Evolutionary conservation across 37 sponge, comb jelly and placozoan species (phyloP), one percentile per base, ranked within the genome.

Genomic region (Mnemiopsis leidyi): DNA sequence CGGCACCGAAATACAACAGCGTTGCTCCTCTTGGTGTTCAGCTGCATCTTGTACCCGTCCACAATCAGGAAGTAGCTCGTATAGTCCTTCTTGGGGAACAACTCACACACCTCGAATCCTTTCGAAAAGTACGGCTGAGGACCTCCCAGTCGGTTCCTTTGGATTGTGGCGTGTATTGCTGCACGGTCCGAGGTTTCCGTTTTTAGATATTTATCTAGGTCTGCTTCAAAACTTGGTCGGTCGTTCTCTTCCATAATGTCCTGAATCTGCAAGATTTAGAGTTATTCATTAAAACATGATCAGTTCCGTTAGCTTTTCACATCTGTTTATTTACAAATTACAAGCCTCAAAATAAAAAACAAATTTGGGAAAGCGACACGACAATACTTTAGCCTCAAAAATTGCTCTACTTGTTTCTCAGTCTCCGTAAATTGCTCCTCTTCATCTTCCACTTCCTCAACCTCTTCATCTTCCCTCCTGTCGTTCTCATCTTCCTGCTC

Each of bases 71-170:
- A 34, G 36, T 77, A 77, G 18, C 32, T 13, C 36, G 1, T 20
- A 20, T 32, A 77, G 79, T 32, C 79, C 36, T 77, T 77, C 79
- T 77, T 77, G 35, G 90, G 90, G 90, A 85, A 85, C 39, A 85
- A 36, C 61, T 85, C 90, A 29, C n/a, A 38, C 9, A 85, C 90
- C 1, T 23, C 61, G 1, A 85, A 18, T 29, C 75, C 75, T 24
- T 28, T 18, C 5, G 61, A 13, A 48, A 48, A 48, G 61, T 48
- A 48, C 18, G 26, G 18, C 36, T 32, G 32, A 0, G 79, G 79
- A 0, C 32, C 35, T 5, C 32, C 9, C 23, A 18, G 23, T 18
- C 79, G 36, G 7, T 34, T 34, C 48, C 39, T 85, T 18, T 40
- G 61, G 7, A 85, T 37, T 2, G 90, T 37, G 2, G 90, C 40